Evolutionary conservation across 2,888 invertebrate species (phyloP), one percentile per base, ranked within the genome.

Genomic region (Coecobrya sp.): DNA sequence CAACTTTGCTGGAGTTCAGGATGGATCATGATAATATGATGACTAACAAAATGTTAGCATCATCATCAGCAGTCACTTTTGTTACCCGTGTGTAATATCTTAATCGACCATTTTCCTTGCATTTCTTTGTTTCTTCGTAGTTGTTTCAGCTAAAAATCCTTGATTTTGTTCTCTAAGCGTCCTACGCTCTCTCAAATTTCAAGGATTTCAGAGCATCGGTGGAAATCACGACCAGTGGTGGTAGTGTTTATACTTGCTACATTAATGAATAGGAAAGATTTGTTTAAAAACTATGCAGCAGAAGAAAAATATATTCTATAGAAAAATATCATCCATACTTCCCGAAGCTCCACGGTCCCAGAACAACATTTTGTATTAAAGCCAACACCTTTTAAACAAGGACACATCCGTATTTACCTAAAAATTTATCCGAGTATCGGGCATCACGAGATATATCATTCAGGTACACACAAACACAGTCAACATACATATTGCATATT

Each of bases 361-460:
- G 10, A 36, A n/a, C 22, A 4, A 19, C 22, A 19, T n/a, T 30
- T 73, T n/a, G 42, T 36, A 36, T 13, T 25, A 49, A 25, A 70
- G 42, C 70, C 36, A 45, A 49, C 86, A 86, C 16, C 22, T 16
- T 87, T 70, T 19, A 81, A 90, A 91, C 87, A 91, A 87, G 91
- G 87, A 16, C 86, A 87, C 19, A 91, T 91, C 82, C 91, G 82
- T 91, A 87, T 85, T 90, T 85, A 85, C 90, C 85, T 86, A 49
- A 45, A 76, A 70, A 76, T 27, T 76, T 76, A 49, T 76, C 76
- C 19, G 76, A 70, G 36, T 70, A 70, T 70, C 70, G 70, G 70
- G 70, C 62, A 70, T 36, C 70, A 70, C 7, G 25, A 27, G 8
- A 65, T 7, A 65, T 55, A 30, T 55, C 59, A 55, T 19, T 59